Evolutionary conservation across 2,113 vertebrate species (phyloP).

Genomic region (Micronycteris hirsuta): DNA sequence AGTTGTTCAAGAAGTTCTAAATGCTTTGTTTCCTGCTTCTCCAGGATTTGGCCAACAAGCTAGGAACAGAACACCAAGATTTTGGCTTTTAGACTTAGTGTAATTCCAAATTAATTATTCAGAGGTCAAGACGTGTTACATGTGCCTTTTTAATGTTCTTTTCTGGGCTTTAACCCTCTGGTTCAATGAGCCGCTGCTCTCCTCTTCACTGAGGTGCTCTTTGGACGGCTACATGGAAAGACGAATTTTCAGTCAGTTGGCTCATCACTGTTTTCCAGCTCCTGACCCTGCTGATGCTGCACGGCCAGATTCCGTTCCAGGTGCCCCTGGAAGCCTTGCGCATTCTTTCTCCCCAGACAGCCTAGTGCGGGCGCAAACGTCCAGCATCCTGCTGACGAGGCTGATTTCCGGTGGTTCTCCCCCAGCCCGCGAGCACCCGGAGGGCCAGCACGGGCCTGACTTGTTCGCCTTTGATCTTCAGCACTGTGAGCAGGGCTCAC

Average conservation of each 20-base stretch:
- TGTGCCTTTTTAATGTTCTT: not conserved
- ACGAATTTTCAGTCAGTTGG: not conserved
- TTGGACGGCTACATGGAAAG: not conserved
- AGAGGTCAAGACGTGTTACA: not conserved
- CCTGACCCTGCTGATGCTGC: not conserved
- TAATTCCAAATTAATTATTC: constrained; percentile 37
- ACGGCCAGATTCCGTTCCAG: not conserved
- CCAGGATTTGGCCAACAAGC: not conserved
- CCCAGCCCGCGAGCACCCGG: not conserved
- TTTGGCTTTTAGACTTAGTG: not conserved
- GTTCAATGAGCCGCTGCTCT: not conserved
- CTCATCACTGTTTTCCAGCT: not conserved
- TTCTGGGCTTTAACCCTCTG: constrained; percentile 19
- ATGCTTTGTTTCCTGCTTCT: not conserved
- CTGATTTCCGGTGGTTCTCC: not conserved
- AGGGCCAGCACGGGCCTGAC: not conserved
- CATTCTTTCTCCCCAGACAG: not conserved
- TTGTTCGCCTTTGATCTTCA: not conserved
- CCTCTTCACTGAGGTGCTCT: not conserved
- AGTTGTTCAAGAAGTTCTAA: not conserved
- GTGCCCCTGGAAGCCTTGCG: not conserved
- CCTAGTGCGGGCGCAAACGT: not conserved
- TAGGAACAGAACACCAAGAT: not conserved
- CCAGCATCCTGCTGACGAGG: not conserved
- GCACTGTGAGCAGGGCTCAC: not conserved